A percentile compares a stretch with the other conserved stretches of the same genome.
These are phyloP conservation scores for Drusus annulatus DNA, from an alignment of 1,140 invertebrate species.

Conservation along the genomic window DNA sequence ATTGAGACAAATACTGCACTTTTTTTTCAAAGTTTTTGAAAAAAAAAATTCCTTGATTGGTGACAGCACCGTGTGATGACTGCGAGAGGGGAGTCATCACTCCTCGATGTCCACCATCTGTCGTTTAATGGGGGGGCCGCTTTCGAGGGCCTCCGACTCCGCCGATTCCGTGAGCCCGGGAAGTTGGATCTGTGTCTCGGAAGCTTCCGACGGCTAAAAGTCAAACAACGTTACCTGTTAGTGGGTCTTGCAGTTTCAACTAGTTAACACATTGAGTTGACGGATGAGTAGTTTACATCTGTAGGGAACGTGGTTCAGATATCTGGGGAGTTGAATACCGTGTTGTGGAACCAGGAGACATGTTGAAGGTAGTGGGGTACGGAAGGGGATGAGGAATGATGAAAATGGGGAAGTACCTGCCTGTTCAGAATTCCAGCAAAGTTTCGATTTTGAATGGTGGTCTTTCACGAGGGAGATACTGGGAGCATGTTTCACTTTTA, in stretches of 20 bases:
- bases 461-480: no score
- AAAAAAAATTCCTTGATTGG: neutral
- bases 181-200: constrained; percentile 82
- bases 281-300: neutral
- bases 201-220: constrained; percentile 81
- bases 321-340: no score
- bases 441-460: no score
- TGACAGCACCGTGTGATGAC: constrained; percentile 19
- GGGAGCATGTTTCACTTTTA: no score
- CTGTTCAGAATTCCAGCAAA: no score
- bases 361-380: no score
- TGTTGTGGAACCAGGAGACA: no score
- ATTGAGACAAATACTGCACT: constrained; percentile 26
- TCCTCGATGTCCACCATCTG: constrained; percentile 56
- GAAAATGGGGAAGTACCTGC: no score
- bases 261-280: no score
- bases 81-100: constrained; percentile 30
- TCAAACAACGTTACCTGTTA: constrained; percentile 32
- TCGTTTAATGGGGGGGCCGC: constrained; percentile 69
- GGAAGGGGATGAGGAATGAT: no score
- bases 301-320: neutral
- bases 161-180: constrained; percentile 77
- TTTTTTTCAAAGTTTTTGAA: constrained; percentile 1
- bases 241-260: no score
- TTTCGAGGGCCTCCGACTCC: constrained; percentile 67